These are phyloP conservation scores for Platypus cylindrus DNA, from an alignment of 2,888 invertebrate genomes.

Conservation along the genomic window DNA sequence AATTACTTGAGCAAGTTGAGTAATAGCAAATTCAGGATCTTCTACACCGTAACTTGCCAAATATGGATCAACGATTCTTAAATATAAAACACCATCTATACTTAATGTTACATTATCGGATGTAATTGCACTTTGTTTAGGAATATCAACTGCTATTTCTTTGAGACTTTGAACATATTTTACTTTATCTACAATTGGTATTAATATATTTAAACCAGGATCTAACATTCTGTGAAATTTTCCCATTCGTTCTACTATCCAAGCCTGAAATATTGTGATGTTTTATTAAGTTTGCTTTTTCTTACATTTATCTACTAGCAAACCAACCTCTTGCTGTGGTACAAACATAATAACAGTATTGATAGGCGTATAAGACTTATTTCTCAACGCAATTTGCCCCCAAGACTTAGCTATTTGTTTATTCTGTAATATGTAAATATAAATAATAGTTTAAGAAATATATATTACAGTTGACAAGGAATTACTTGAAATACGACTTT, in stretches of 20 bases:
- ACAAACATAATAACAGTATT: slow-evolving; percentile 96
- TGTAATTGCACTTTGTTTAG: slow-evolving; percentile 96
- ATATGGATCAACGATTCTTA: slow-evolving; percentile 88
- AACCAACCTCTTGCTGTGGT: slow-evolving; percentile 87
- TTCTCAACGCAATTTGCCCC: slow-evolving; percentile 14
- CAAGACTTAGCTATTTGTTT: slow-evolving; percentile 9
- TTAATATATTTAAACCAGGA: slow-evolving; percentile 85
- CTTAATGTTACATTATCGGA: slow-evolving; percentile 93
- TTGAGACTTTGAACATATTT: slow-evolving; percentile 97
- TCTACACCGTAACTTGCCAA: slow-evolving; percentile 95
- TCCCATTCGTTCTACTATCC: slow-evolving; percentile 98
- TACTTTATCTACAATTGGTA: slow-evolving; percentile 84
- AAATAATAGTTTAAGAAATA: slow-evolving; percentile 1
- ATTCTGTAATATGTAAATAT: slow-evolving; percentile 6
- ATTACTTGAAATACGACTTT: slow-evolving; percentile 5
- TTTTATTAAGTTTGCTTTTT: slow-evolving; percentile 18
- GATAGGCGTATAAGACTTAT: slow-evolving; percentile 50
- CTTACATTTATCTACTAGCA: not conserved
- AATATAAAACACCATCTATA: slow-evolving; percentile 94
- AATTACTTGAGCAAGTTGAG: slow-evolving; percentile 76
- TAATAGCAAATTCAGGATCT: slow-evolving; percentile 98
- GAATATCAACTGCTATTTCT: slow-evolving; percentile 98
- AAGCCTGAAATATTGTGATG: slow-evolving; percentile 52
- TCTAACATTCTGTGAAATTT: slow-evolving; percentile 87
- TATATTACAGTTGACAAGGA: slow-evolving; percentile 5